Evolutionary conservation across 2,888 invertebrate genomes (phyloP), one percentile per base, ranked within the genome.

Genomic region (Acrobeloides nanus): DNA sequence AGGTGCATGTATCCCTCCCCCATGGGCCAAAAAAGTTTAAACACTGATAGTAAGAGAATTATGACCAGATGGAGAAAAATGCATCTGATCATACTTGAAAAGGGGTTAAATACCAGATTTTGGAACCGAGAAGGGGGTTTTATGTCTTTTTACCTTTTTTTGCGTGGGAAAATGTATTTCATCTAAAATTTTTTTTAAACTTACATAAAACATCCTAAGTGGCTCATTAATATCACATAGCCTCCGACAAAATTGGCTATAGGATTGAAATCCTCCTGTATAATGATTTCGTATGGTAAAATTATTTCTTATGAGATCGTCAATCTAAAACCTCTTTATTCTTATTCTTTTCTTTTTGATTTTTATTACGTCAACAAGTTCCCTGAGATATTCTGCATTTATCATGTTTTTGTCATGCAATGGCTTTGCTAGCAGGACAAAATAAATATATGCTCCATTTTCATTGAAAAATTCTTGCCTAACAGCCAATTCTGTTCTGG

Each of bases 171-270:
- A n/a, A n/a, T n/a, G n/a, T n/a, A n/a, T n/a, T n/a, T n/a, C n/a
- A n/a, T n/a, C n/a, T n/a, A n/a, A n/a, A n/a, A n/a, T n/a, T n/a
- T n/a, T n/a, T n/a, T n/a, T n/a, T n/a, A n/a, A n/a, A n/a, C n/a
- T 51, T 26, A 65, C 65, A 43, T 58, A 58, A 46, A 65, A 65
- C 37, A 55, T 60, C 12, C 62, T 46, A 29, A 65, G 51, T 3
- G 64, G 62, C 33, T 65, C 62, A 42, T 65, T 65, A 15, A 60
- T 51, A 24, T 59, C 56, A 38, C 65, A 65, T 38, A 65, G 65
- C 25, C 51, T 53, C 23, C 51, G 48, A 39, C 64, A 65, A 51
- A 65, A 65, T 35, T 59, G 50, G 29, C 56, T 53, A 44, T 57
- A 64, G 1, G 57, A 53, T 49, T 65, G 61, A 17, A 55, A 57